phyloP scores from a whole-genome alignment of 2,797 vertebrate genomes.

The Phaenicophaeus curvirostris region DNA sequence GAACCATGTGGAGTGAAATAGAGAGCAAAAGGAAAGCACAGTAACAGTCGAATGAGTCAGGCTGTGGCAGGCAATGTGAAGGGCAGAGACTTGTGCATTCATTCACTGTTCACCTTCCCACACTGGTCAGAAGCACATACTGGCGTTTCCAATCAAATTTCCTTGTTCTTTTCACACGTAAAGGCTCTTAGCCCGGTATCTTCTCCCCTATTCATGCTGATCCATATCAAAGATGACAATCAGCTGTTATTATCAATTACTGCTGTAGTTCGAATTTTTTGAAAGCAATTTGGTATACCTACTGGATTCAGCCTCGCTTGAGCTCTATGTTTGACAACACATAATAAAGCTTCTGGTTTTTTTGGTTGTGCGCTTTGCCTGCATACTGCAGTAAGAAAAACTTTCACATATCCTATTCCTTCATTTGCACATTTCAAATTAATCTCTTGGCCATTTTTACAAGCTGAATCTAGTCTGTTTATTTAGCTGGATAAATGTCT shows the following conservation, averaged over 20 bases:
- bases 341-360: not conserved
- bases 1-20: not conserved
- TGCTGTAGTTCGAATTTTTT: not conserved
- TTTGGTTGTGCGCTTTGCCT: not conserved
- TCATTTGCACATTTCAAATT: slow-evolving; percentile 15
- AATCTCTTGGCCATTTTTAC: slow-evolving; percentile 25
- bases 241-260: not conserved
- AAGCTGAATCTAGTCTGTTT: slow-evolving; percentile 20
- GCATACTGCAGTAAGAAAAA: not conserved
- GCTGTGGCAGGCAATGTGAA: rapidly evolving
- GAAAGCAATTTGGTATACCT: not conserved
- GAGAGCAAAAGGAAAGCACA: not conserved
- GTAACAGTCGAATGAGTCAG: not conserved
- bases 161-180: not conserved
- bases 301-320: not conserved
- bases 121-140: not conserved
- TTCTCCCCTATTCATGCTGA: not conserved
- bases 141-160: not conserved
- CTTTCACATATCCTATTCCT: not conserved
- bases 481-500: slow-evolving; percentile 52
- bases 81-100: not conserved
- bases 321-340: not conserved
- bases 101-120: rapidly evolving
- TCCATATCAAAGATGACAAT: not conserved
- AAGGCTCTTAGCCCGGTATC: not conserved